phyloP scores from a whole-genome alignment of 1,140 invertebrate genomes.

The Zaprionus lachaisei region DNA sequence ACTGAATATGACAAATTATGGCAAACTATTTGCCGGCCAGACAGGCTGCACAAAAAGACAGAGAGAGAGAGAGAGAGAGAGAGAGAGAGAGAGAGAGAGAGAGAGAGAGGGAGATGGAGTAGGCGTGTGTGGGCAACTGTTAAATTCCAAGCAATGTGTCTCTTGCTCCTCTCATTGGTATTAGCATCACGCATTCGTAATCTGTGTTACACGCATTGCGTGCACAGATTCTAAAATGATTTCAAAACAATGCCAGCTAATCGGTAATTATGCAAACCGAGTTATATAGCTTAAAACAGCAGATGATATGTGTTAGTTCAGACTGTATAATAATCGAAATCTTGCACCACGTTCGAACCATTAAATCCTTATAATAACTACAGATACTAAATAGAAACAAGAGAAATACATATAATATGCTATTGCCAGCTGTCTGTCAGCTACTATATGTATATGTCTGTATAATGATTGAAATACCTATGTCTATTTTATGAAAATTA shows the following conservation, averaged over 20 bases:
- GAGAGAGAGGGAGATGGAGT: background rate
- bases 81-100: no score
- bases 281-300: background rate
- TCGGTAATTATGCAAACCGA: slow-evolving; percentile 24
- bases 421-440: background rate
- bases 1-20: slow-evolving; percentile 79
- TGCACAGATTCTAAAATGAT: slow-evolving; percentile 65
- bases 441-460: no score
- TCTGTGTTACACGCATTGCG: slow-evolving; percentile 66
- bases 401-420: background rate
- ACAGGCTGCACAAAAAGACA: background rate
- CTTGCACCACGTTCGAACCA: background rate
- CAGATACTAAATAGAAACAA: background rate
- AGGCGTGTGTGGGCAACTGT: background rate
- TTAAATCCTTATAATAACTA: background rate
- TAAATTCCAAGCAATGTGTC: background rate
- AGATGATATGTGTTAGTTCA: background rate
- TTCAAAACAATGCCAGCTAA: slow-evolving; percentile 31
- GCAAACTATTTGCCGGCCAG: slow-evolving; percentile 11
- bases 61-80: background rate
- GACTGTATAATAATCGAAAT: background rate
- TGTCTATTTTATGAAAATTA: no score
- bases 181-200: slow-evolving; percentile 74
- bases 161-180: slow-evolving; percentile 43
- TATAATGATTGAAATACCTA: no score